These are phyloP conservation scores for Esox masquinongy DNA, from an alignment of 2,797 vertebrate genomes.

Conservation along the genomic window DNA sequence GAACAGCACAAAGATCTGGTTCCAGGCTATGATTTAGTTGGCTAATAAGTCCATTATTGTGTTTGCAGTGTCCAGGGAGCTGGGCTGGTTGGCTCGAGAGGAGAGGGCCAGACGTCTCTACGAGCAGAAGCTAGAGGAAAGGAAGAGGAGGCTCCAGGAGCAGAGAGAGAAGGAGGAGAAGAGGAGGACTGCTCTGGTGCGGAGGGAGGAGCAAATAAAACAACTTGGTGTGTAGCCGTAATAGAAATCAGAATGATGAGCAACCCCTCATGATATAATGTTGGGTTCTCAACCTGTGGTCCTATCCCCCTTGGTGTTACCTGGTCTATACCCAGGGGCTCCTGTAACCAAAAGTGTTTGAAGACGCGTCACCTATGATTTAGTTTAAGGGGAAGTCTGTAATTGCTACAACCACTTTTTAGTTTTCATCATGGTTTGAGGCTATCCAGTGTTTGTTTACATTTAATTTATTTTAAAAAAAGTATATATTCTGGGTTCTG, in stretches of 20 bases:
- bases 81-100: conserved; percentile 83
- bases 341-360: not conserved
- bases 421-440: no score
- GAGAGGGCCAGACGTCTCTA: conserved; percentile 83
- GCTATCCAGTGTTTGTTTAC: no score
- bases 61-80: conserved; percentile 80
- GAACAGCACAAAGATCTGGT: not conserved
- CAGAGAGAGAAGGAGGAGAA: conserved; percentile 87
- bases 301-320: not conserved
- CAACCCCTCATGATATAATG: not conserved
- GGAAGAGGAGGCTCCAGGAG: conserved; percentile 86
- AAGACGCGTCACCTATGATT: not conserved
- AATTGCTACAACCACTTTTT: no score
- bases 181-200: conserved; percentile 86
- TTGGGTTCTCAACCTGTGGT: not conserved
- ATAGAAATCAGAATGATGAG: no score
- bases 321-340: not conserved
- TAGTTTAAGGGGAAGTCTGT: no score
- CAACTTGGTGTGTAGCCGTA: not conserved
- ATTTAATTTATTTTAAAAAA: no score
- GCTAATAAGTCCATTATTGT: not conserved
- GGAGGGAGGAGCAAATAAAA: conserved; percentile 83
- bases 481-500: no score
- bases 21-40: not conserved
- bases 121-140: conserved; percentile 88